phyloP scores from a whole-genome alignment of 2,113 vertebrate species.

The Tinamus guttatus region DNA sequence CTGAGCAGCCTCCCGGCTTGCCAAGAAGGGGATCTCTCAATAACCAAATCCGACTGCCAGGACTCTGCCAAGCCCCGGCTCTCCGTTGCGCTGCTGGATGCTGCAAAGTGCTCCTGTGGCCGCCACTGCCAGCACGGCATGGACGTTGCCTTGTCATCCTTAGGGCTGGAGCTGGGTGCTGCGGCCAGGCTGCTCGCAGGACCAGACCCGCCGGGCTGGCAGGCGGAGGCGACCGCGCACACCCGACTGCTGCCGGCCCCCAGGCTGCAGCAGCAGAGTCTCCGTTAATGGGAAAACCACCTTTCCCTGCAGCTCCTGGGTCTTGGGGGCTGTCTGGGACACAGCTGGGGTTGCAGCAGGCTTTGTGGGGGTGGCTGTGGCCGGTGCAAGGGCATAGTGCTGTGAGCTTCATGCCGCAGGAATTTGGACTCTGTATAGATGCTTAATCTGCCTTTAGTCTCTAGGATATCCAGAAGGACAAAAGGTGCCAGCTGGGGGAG shows the following conservation, averaged over 20 bases:
- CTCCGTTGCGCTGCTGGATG: neutral
- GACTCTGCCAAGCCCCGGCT: neutral
- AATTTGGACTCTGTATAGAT: too few species aligned
- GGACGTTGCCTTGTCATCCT: too few species aligned
- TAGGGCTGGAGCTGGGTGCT: too few species aligned
- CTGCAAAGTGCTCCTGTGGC: neutral
- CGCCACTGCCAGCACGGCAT: too few species aligned
- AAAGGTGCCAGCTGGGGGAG: neutral
- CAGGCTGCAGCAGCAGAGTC: neutral
- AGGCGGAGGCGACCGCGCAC: neutral
- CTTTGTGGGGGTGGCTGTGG: too few species aligned
- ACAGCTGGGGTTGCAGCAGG: too few species aligned
- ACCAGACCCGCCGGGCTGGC: too few species aligned
- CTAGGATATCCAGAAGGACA: neutral
- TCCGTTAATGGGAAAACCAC: neutral
- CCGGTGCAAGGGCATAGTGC: too few species aligned
- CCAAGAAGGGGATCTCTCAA: neutral
- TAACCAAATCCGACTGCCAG: neutral
- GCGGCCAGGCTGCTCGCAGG: too few species aligned
- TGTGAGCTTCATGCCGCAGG: too few species aligned
- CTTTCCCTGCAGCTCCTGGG: fast-evolving
- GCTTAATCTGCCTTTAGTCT: neutral
- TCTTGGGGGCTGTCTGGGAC: neutral
- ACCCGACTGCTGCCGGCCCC: neutral
- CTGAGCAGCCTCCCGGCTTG: fast-evolving